Conservation (phyloP, 2,113 vertebrate species). For the Sigmodon hispidus region DNA sequence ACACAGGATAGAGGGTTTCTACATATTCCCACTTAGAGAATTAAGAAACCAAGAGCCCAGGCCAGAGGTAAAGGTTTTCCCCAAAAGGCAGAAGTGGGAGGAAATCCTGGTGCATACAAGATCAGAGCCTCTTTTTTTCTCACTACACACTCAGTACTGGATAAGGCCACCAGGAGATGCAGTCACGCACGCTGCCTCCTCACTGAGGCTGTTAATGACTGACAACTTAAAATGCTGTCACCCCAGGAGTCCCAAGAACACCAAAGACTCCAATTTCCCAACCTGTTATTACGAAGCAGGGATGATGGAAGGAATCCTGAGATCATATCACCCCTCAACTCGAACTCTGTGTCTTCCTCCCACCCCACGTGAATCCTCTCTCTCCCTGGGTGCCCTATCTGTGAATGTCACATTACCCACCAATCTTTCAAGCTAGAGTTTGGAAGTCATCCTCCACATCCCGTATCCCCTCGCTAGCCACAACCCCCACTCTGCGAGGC, state of each 20-base stretch:
- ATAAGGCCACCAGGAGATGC: neutral
- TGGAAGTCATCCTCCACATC: neutral
- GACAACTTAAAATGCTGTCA: neutral
- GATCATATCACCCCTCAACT: neutral
- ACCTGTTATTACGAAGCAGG: neutral
- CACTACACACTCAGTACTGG: neutral
- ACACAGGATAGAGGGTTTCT: neutral
- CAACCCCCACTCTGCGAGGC: neutral
- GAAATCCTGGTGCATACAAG: neutral
- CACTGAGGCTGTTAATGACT: neutral
- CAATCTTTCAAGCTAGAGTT: neutral
- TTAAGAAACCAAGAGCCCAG: neutral
- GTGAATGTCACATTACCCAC: neutral
- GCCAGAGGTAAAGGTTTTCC: neutral
- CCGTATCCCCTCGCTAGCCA: neutral
- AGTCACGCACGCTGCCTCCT: neutral
- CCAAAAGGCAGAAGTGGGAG: neutral
- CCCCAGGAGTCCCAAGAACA: neutral
- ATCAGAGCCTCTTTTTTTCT: neutral
- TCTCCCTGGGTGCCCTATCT: neutral
- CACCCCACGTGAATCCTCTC: neutral
- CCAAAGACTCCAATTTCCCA: conserved; percentile 9
- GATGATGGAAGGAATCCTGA: neutral
- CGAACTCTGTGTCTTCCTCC: neutral
- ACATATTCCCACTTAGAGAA: neutral